Evolutionary conservation across 2,888 invertebrate genomes (phyloP).

Genomic region (Tricholauxania praeusta): DNA sequence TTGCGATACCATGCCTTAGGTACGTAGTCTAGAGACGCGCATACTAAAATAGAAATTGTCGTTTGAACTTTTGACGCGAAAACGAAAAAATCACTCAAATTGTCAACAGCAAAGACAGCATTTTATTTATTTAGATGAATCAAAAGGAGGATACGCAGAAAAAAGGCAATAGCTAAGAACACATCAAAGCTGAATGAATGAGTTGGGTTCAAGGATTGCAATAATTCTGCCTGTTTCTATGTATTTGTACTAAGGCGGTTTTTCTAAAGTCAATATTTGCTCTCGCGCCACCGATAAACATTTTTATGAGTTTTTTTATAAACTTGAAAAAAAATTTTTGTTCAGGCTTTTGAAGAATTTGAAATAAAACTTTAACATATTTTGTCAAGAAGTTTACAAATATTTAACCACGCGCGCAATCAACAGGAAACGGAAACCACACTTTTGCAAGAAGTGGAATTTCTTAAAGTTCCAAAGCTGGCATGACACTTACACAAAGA

Average conservation of each 20-base stretch:
- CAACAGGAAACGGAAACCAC: constrained; percentile 15
- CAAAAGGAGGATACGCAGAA: not conserved
- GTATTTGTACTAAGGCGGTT: too few relatives aligned
- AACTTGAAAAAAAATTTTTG: too few relatives aligned
- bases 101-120: constrained; percentile 14
- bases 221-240: not conserved
- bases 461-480: not conserved
- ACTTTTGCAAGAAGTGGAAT: not conserved
- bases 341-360: too few relatives aligned
- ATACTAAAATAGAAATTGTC: not conserved
- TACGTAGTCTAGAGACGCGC: not conserved
- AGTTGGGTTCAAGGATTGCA: constrained; percentile 8
- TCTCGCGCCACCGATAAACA: too few relatives aligned
- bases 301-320: too few relatives aligned
- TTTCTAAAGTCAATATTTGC: too few relatives aligned
- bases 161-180: not conserved
- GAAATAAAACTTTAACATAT: too few relatives aligned
- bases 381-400: too few relatives aligned
- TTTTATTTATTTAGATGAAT: constrained; percentile 12
- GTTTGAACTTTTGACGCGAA: constrained; percentile 3
- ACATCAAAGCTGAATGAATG: constrained; percentile 6
- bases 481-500: too few relatives aligned
- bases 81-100: constrained; percentile 15
- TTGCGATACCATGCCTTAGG: not conserved
- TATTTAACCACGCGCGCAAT: not conserved